Percentiles rank a stretch among this genome's conserved stretches.
Conservation (phyloP, 2,113 vertebrate species). For the Mustela nigripes region DNA sequence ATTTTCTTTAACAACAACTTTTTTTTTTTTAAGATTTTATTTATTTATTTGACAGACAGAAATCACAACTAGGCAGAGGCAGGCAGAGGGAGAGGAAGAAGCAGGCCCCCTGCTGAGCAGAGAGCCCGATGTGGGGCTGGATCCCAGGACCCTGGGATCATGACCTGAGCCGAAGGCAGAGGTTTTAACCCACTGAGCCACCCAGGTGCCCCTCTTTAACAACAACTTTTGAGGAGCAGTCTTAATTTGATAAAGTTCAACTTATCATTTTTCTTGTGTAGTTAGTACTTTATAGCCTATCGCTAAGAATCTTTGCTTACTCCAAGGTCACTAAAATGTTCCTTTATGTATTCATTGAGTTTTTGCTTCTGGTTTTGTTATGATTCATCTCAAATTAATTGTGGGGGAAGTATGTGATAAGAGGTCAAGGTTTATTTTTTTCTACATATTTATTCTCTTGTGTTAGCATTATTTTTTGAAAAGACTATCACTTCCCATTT, state of each 20-base stretch:
- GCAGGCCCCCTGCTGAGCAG: no score
- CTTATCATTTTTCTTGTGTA: conserved; percentile 39
- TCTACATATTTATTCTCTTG: background rate
- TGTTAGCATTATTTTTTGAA: background rate
- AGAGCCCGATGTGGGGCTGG: no score
- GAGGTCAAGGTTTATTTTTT: conserved; percentile 23
- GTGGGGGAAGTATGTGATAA: background rate
- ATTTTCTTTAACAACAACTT: conserved; percentile 36
- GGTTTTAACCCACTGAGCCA: no score
- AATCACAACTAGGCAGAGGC: no score
- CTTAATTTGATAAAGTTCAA: conserved; percentile 41
- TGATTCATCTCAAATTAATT: conserved; percentile 42
- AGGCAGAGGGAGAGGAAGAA: no score
- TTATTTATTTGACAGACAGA: no score
- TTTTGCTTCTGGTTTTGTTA: conserved; percentile 41
- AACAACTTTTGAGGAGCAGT: background rate
- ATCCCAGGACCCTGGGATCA: no score
- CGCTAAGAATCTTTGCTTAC: conserved; percentile 6
- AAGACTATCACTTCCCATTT: background rate
- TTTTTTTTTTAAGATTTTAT: background rate
- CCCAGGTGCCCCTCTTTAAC: background rate
- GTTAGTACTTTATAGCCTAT: background rate
- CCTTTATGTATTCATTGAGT: background rate
- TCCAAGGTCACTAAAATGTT: background rate
- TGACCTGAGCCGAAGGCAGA: no score